These are phyloP conservation scores for Papilio helenus DNA, from an alignment of 1,140 invertebrate species.

Conservation along the genomic window DNA sequence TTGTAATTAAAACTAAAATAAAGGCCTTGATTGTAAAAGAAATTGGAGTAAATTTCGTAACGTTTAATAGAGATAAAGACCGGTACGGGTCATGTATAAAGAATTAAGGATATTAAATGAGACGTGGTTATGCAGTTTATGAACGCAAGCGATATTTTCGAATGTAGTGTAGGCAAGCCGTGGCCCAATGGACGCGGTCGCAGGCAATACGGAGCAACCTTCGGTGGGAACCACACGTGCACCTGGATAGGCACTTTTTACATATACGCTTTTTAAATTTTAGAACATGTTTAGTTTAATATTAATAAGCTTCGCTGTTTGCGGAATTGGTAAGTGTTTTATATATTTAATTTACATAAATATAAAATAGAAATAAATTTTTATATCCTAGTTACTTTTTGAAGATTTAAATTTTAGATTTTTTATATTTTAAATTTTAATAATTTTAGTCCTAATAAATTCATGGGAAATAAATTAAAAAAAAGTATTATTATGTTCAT, in stretches of 20 bases:
- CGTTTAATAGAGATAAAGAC: conserved; percentile 12
- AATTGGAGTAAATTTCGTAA: conserved; percentile 21
- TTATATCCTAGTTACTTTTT: not conserved
- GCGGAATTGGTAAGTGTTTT: conserved; percentile 61
- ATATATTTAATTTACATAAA: conserved; percentile 34
- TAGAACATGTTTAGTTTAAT: conserved; percentile 65
- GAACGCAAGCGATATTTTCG: conserved; percentile 52
- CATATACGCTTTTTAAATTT: conserved; percentile 42
- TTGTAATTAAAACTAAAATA: not conserved
- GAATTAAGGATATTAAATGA: conserved; percentile 34
- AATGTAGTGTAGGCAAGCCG: conserved; percentile 51
- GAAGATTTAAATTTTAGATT: not conserved
- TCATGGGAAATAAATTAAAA: too few species aligned
- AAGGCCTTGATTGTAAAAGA: not conserved
- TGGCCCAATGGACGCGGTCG: conserved; percentile 51
- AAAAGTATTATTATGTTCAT: not conserved
- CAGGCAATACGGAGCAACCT: conserved; percentile 72
- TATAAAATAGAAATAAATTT: not conserved
- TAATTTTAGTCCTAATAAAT: not conserved
- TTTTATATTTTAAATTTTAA: not conserved
- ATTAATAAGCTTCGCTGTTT: conserved; percentile 54
- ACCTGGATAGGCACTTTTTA: conserved; percentile 46
- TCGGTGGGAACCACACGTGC: conserved; percentile 71
- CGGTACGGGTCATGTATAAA: conserved; percentile 19
- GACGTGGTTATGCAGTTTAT: conserved; percentile 33